Evolutionary conservation across 92 coral and sea anemone genomes (phyloP), one percentile per base, ranked within the genome.

Genomic region (Plumapathes pennacea): DNA sequence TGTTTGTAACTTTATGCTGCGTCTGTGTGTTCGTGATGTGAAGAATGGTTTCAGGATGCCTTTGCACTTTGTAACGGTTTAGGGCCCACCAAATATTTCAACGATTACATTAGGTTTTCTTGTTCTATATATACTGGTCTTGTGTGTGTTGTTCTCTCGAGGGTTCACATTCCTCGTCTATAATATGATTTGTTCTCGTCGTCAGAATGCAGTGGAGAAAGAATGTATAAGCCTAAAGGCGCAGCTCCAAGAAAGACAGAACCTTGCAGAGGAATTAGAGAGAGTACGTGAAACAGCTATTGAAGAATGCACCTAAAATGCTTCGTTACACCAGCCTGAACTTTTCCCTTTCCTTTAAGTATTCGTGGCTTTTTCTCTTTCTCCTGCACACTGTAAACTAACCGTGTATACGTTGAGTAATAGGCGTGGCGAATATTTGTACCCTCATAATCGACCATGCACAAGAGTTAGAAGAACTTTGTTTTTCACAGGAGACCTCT

Each of bases 201-300:
- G n/a, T n/a, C 40, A 92, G 98, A 79, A 54, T 49, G 52, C 65
- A 34, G 58, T 68, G 14, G 92, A 92, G 50, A 85, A 76, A 64
- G 98, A 88, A 30, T 88, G 89, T 47, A 61, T 38, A 21, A 66
- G 62, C 55, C 58, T 74, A 50, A 84, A 74, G 33, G 26, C 59
- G 38, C 96, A 92, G 59, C 60, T 88, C 13, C 82, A 87, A 54
- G 86, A 80, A 25, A 57, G 67, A 9, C 44, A 74, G 23, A 76
- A 84, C 39, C 50, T 83, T 11, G 76, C 96, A 2, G 84, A 80
- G 14, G 98, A 88, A 14, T 60, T 92, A 42, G 91, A 84, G 38
- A 87, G 78, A 89, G 97, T 91, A 62, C 41, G 51, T 21, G 20
- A 17, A 5, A 19, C 12, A 40, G 17, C n/a, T n/a, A n/a, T n/a